Base-by-base conservation (phyloP, 2,888 invertebrate species). In the Plebejus melissa region DNA sequence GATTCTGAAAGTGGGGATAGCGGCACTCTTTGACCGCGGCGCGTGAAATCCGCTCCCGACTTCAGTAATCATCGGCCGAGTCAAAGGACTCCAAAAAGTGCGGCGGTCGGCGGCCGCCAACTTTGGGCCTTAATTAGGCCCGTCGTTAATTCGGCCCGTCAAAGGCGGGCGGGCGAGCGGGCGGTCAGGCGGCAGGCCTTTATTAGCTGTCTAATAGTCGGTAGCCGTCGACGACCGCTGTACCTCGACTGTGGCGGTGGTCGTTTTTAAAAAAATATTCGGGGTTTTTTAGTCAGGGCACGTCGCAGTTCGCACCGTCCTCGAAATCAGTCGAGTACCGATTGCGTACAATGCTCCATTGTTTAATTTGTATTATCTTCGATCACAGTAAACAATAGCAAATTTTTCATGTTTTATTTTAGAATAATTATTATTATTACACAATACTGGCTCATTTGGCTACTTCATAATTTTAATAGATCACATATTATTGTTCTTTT, bases 131-230 rank as follows among this genome's bases (percentile, higher is more conserved):
- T 92, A 91, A 93, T 92, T 91, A 90, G 85, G 88, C 88, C 82
- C 80, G 87, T 83, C 88, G 91, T 90, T 92, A 91, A 92, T 92
- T 92, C 88, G 88, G 84, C 91, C 87, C 90, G 90, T 91, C 90
- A 90, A 90, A 90, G 90, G 90, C 91, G 85, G 81, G 46, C 46
- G 41, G 41, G 41, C 7, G 46, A 0, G 46, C 46, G 9, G 46
- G 83, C 85, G 46, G 46, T 83, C 85, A 5, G 69, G 41, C 69
- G 16, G 41, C 81, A 86, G 85, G 87, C 91, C 88, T 91, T 92
- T 92, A 93, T 92, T 92, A 91, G 91, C 92, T 91, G 90, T 91
- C 91, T 90, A 90, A 89, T 93, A 92, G 92, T 89, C 92, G 92
- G 87, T 11, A 28, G 60, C 28, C 11, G 57, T 16, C 57, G 60